Base-by-base conservation (phyloP, 30 jellyfish, hydroid and myxozoan genomes). In the Aurelia aurita region DNA sequence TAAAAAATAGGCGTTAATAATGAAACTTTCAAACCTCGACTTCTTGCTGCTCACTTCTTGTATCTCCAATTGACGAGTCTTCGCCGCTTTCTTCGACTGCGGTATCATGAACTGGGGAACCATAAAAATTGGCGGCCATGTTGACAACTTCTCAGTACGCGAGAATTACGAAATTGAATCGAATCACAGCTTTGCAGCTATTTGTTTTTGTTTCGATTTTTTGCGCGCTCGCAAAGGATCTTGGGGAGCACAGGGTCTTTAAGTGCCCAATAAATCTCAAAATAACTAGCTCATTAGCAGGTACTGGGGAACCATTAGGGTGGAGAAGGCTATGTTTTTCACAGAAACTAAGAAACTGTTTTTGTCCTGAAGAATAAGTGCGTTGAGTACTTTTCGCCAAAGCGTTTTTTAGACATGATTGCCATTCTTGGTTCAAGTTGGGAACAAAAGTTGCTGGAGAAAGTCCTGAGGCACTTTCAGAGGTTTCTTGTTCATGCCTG, bases 161-260 rank as follows among this genome's bases (percentile, higher is more conserved):
- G 18, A 49, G 18, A 18, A 18, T 49, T 18, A 49, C 15, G 15
- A 58, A 31, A 18, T 58, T 58, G 69, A 18, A 31, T 31, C 23
- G 69, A 18, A 31, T 58, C 23, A 18, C n/a, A 27, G 23, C 23
- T 58, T 58, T 58, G 69, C n/a, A 18, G 69, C 23, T 27, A 4
- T 58, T 27, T 5, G 69, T n/a, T n/a, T n/a, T n/a, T n/a, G n/a
- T n/a, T n/a, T n/a, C n/a, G n/a, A n/a, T n/a, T n/a, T n/a, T n/a
- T 31, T 58, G n/a, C 69, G 23, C 23, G n/a, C n/a, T n/a, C n/a
- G n/a, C n/a, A n/a, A n/a, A n/a, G n/a, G n/a, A n/a, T n/a, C n/a
- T n/a, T n/a, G 69, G 69, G 69, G 69, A 58, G 69, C 69, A 58
- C 69, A 58, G 69, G 69, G 69, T 58, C 69, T 58, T 58, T 58